Base-by-base conservation (phyloP, 2,797 vertebrate genomes). In the Acrossocheilus fasciatus region DNA sequence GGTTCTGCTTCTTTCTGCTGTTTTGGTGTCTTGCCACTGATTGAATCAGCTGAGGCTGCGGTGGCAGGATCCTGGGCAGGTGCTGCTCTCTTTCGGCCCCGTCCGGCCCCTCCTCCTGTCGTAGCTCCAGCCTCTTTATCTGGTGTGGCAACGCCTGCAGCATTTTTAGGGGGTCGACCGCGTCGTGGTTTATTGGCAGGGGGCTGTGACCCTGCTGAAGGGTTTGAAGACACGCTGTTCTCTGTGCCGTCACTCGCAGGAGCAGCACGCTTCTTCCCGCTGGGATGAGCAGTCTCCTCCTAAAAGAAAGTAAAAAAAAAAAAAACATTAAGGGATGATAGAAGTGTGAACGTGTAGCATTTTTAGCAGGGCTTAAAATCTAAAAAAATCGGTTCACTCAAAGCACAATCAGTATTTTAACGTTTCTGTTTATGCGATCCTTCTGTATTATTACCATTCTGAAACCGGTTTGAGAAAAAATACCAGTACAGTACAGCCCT, bases 11-110 rank as follows among this genome's bases (percentile, higher is more conserved):
- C 88, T 64, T 97, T 96, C 91, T 98, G 97, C 92, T 97, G 97
- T 96, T 98, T 99, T 93, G 98, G 97, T 95, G 96, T 95, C 96
- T 99, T 99, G 94, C 96, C 95, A 88, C 96, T 99, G 91, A 96
- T 94, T 86, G 97, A 95, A 92, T 99, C 98, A 86, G 95, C 89
- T 39, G 95, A 92, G 2, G 95, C 90, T 86, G 95, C 93, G 30
- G 93, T 91, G 68, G 95, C 92, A 88, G 95, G 89, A 82, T 98
- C 98, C 74, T 96, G 96, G 86, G 92, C 91, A 39, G 90, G 93
- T 0, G 96, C 94, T 23, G 94, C 95, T 91, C 98, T 97, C 93
- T 99, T 99, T 89, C 97, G 96, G 84, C 98, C 98, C 90, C 97
- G 95, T 85, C 96, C 95, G 4, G 94, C 91, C 18, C 96, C 98